These are phyloP conservation scores for Spea bombifrons DNA, from an alignment of 2,113 vertebrate species.

Conservation along the genomic window DNA sequence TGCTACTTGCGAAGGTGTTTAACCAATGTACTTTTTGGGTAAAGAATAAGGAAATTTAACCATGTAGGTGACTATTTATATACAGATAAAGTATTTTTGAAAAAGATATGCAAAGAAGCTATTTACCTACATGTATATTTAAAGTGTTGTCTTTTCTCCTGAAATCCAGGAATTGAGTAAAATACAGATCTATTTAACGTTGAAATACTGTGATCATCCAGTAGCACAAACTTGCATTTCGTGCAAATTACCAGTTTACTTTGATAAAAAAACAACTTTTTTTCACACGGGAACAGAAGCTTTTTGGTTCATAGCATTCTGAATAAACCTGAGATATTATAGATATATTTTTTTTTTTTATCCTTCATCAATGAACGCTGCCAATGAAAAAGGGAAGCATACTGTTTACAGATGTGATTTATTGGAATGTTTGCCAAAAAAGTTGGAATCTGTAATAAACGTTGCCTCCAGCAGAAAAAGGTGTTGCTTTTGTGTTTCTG, in stretches of 20 bases:
- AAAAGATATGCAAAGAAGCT: conserved; percentile 67
- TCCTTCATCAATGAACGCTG: conserved; percentile 62
- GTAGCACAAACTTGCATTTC: conserved; percentile 69
- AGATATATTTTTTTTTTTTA: conserved; percentile 55
- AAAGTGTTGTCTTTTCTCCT: conserved; percentile 65
- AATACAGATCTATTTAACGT: conserved; percentile 66
- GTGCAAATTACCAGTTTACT: conserved; percentile 60
- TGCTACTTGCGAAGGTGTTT: conserved; percentile 39
- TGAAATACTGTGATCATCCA: conserved; percentile 69
- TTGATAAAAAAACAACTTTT: conserved; percentile 54
- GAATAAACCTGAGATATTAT: conserved; percentile 55
- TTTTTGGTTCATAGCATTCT: conserved; percentile 59
- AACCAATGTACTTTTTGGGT: conserved; percentile 59
- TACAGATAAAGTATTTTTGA: conserved; percentile 71
- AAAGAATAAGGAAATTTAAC: conserved; percentile 62
- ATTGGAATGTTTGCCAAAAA: conserved; percentile 67
- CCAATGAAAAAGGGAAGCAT: conserved; percentile 69
- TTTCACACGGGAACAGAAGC: conserved; percentile 63
- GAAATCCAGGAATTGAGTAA: conserved; percentile 62
- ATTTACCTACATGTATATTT: conserved; percentile 72
- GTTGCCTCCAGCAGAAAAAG: conserved; percentile 60
- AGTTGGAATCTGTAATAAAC: conserved; percentile 60
- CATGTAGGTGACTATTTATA: conserved; percentile 70
- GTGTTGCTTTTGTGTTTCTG: conserved; percentile 48
- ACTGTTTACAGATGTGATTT: conserved; percentile 67